phyloP scores from a whole-genome alignment of 1,140 invertebrate genomes.

The Philaenus spumarius region DNA sequence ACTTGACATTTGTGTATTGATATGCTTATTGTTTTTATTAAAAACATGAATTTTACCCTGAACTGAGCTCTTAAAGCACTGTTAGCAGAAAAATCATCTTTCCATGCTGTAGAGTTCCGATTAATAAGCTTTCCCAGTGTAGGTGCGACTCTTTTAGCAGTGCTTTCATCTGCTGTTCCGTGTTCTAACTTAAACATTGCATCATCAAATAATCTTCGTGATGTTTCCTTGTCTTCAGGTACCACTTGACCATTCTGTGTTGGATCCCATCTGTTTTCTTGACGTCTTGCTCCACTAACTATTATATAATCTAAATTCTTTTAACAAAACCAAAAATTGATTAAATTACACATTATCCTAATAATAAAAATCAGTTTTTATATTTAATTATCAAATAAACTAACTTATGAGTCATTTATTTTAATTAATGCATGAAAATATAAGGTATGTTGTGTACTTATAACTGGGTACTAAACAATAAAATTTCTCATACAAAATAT shows the following conservation, averaged over 20 bases:
- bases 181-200: conserved; percentile 96
- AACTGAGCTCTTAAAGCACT: conserved; percentile 72
- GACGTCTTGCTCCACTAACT: conserved; percentile 85
- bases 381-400: too few relatives aligned
- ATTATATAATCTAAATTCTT: conserved; percentile 98
- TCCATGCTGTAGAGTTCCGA: conserved; percentile 70
- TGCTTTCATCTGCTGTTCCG: conserved; percentile 69
- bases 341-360: too few relatives aligned
- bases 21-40: too few relatives aligned
- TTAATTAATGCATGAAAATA: too few relatives aligned
- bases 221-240: conserved; percentile 81
- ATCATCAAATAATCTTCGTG: conserved; percentile 83
- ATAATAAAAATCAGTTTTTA: too few relatives aligned
- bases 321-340: too few relatives aligned
- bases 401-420: too few relatives aligned
- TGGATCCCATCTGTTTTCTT: conserved; percentile 98
- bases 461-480: too few relatives aligned
- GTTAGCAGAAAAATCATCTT: conserved; percentile 88
- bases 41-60: conserved; percentile 66
- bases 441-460: too few relatives aligned
- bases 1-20: too few relatives aligned
- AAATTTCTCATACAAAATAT: too few relatives aligned
- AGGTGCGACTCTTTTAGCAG: conserved; percentile 61
- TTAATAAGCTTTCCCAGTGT: conserved; percentile 65
- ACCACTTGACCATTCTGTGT: conserved; percentile 92